Base-by-base conservation (phyloP, 2,113 vertebrate genomes). In the Albula goreensis region DNA sequence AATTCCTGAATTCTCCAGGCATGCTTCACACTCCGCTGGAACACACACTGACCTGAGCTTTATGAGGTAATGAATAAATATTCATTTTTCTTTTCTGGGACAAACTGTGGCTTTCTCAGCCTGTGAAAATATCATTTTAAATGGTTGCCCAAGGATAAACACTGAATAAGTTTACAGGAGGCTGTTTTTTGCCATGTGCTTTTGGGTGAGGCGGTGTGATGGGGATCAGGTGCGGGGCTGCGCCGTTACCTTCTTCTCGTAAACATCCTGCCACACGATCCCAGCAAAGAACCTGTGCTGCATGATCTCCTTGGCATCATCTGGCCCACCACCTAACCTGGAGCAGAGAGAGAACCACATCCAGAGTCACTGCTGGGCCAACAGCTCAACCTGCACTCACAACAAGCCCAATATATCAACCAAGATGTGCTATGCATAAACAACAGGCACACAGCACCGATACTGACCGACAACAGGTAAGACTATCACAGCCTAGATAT, bases 261-360 rank as follows among this genome's bases (percentile, higher is more conserved):
- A 99, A 86, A 99, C 98, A 11, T 99, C 97, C 93, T 98, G 96
- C 98, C 98, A 99, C 93, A 95, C 96, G 51, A 99, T 97, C 91
- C 96, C 96, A 87, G 97, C 94, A 52, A 99, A 99, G 95, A 99
- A 99, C 89, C 97, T 97, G 93, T 99, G 97, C 93, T 97, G 97
- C 98, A 99, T 99, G 89, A 99, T 98, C 94, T 99, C 98, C 95
- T 99, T 99, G 78, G 98, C 98, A 3, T 99, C 98, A 83, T 98
- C 97, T 0, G 97, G 92, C 83, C 98, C 97, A 0, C 98, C 98
- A 0, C 98, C 98, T 91, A 99, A 97, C 96, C 98, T 99, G 93
- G 53, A 91, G 89, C 85, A 86, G 6, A 86, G 85, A 41, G 12
- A 50, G 86, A 83, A 50, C 89, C 78, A 87, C 79, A 9, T 17